Evolutionary conservation across 2,797 vertebrate genomes (phyloP).

Genomic region (Hybognathus amarus): DNA sequence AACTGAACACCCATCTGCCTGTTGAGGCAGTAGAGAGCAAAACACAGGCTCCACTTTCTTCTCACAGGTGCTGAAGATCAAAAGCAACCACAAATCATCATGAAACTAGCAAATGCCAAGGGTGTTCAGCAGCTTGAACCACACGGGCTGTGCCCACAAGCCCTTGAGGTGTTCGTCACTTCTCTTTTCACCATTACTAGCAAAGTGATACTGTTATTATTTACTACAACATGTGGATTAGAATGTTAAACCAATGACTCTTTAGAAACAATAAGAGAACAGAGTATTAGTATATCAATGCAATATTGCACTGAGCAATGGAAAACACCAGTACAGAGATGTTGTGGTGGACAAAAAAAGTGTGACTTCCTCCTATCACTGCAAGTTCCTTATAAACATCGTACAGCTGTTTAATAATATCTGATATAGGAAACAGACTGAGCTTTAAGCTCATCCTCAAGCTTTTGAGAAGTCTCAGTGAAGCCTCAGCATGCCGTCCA

Average conservation of each 20-base stretch:
- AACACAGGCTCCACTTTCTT: slow-evolving; percentile 10
- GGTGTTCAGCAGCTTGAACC: not conserved
- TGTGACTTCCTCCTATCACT: not conserved
- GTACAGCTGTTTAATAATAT: not conserved
- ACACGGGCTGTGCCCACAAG: slow-evolving; percentile 45
- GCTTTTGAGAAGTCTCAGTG: slow-evolving; percentile 39
- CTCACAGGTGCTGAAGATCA: slow-evolving; percentile 45
- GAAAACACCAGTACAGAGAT: not conserved
- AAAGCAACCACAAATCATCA: slow-evolving; percentile 37
- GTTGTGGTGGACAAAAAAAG: not conserved
- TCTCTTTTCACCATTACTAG: not conserved
- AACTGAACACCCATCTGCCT: slow-evolving; percentile 7
- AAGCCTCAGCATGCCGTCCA: slow-evolving; percentile 65
- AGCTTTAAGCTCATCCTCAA: not conserved
- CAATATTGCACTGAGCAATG: not conserved
- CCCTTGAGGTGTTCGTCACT: not conserved
- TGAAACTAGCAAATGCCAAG: slow-evolving; percentile 13
- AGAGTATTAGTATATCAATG: not conserved
- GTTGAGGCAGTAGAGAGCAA: slow-evolving; percentile 24
- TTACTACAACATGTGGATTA: not conserved
- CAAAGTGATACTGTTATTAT: not conserved
- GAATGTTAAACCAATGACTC: not conserved
- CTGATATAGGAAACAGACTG: slow-evolving; percentile 14
- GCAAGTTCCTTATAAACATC: slow-evolving; percentile 13
- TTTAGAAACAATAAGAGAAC: not conserved